Conservation (phyloP, 53 echinoderm and acorn worm genomes). For the Holothuria leucospilota region DNA sequence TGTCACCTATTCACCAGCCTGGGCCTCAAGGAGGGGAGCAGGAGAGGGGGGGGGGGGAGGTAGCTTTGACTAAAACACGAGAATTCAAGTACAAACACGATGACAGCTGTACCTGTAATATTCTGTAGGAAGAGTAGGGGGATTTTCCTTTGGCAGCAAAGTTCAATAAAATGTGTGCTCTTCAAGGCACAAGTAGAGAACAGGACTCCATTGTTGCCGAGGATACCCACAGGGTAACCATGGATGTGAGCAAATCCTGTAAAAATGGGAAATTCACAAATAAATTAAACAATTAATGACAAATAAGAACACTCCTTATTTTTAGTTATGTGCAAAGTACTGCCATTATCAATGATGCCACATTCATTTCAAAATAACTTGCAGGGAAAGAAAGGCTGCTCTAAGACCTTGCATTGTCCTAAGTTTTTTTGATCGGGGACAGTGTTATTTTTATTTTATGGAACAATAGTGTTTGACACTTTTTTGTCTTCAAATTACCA, state of each 20-base stretch:
- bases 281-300: background rate
- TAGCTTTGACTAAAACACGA: too few species aligned
- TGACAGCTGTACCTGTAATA: slow-evolving; percentile 80
- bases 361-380: too few species aligned
- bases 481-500: too few species aligned
- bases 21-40: too few species aligned
- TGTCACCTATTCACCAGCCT: too few species aligned
- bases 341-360: background rate
- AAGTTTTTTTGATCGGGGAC: too few species aligned
- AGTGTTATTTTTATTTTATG: too few species aligned
- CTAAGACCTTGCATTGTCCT: too few species aligned
- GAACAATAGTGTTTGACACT: too few species aligned
- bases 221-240: slow-evolving; percentile 98
- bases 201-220: slow-evolving; percentile 97
- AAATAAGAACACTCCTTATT: background rate
- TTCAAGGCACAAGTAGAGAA: slow-evolving; percentile 91
- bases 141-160: slow-evolving; percentile 95
- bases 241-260: slow-evolving; percentile 97
- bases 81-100: too few species aligned
- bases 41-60: too few species aligned
- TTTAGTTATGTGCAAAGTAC: background rate
- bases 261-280: background rate
- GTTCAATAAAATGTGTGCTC: slow-evolving; percentile 93
- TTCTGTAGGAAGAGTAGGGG: slow-evolving; percentile 97
- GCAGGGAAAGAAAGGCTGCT: too few species aligned